phyloP scores from a whole-genome alignment of 2,113 vertebrate genomes.

The Gymnobelideus leadbeateri region DNA sequence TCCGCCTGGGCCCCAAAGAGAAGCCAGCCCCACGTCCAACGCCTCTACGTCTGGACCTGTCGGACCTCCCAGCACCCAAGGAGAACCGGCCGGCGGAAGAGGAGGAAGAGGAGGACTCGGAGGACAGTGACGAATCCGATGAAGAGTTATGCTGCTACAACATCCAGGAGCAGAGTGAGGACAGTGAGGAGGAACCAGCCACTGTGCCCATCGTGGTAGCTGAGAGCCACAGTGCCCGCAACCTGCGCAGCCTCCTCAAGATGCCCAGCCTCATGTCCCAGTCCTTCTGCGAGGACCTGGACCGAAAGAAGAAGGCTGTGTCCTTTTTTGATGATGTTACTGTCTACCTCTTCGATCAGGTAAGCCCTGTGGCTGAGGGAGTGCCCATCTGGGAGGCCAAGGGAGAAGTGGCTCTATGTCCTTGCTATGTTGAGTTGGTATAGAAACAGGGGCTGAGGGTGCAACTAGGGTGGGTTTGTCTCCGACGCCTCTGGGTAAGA shows the following conservation, averaged over 20 bases:
- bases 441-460: neutral
- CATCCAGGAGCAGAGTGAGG: constrained; percentile 93
- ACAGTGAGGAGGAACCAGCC: constrained; percentile 92
- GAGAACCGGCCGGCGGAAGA: constrained; percentile 72
- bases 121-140: constrained; percentile 94
- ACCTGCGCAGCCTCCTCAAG: constrained; percentile 96
- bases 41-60: constrained; percentile 63
- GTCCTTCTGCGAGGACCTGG: constrained; percentile 91
- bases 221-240: constrained; percentile 89
- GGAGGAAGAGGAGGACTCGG: constrained; percentile 90
- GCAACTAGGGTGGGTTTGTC: neutral
- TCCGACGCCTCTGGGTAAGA: neutral
- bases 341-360: constrained; percentile 99
- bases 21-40: neutral
- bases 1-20: accelerated
- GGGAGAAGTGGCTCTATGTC: accelerated
- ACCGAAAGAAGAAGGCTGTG: constrained; percentile 96
- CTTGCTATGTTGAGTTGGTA: neutral
- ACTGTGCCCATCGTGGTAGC: constrained; percentile 94
- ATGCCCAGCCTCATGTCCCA: constrained; percentile 90
- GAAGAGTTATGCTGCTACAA: constrained; percentile 93
- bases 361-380: constrained; percentile 62
- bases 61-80: neutral
- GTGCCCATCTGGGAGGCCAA: accelerated
- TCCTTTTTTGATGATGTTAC: constrained; percentile 98